Conservation (phyloP, 1,140 invertebrate species). For the Tetramorium simillimum region DNA sequence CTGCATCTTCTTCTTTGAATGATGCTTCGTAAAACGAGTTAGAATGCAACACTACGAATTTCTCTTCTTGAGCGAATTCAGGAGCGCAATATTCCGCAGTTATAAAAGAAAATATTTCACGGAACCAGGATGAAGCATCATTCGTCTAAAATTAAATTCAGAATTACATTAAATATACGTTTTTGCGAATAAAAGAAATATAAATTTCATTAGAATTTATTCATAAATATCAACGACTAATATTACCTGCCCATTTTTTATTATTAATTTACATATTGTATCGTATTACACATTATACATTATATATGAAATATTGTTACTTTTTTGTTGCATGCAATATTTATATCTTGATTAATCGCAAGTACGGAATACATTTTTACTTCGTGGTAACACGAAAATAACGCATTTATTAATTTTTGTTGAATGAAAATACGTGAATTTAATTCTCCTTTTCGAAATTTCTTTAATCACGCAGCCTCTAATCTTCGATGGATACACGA, state of each 20-base stretch:
- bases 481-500: neutral
- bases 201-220: conserved; percentile 36
- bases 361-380: neutral
- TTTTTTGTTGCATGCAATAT: neutral
- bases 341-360: conserved; percentile 3
- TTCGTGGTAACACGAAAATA: neutral
- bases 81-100: conserved; percentile 27
- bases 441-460: neutral
- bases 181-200: conserved; percentile 16
- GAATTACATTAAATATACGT: conserved; percentile 30
- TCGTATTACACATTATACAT: neutral
- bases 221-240: neutral
- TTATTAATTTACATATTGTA: neutral
- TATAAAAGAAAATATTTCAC: conserved; percentile 50
- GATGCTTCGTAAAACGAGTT: conserved; percentile 52
- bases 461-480: neutral
- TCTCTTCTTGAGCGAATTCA: conserved; percentile 25
- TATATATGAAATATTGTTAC: conserved; percentile 12
- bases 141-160: conserved; percentile 45
- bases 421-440: neutral
- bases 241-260: neutral
- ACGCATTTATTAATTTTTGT: neutral
- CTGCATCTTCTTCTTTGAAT: conserved; percentile 46
- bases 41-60: conserved; percentile 53
- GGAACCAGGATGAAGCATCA: neutral